Evolutionary conservation across 1,140 invertebrate species (phyloP).

Genomic region (Cotesia glomerata): DNA sequence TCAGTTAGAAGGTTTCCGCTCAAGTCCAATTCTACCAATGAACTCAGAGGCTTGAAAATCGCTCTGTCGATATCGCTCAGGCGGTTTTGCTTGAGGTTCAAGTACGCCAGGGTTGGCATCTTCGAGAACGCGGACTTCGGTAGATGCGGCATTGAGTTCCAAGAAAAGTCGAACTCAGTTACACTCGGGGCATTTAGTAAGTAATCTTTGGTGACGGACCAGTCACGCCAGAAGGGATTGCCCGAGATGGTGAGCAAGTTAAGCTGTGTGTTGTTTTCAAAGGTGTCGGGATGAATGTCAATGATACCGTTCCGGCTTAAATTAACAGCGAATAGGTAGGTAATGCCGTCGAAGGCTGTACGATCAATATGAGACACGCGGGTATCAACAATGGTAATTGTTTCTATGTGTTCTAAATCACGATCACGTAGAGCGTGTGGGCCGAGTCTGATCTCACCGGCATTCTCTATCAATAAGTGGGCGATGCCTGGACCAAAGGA

Average conservation of each 20-base stretch:
- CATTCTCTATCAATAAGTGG: slow-evolving; percentile 51
- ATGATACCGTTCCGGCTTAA: slow-evolving; percentile 70
- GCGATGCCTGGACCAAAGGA: slow-evolving; percentile 48
- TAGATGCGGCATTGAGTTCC: slow-evolving; percentile 69
- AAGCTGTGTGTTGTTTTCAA: slow-evolving; percentile 70
- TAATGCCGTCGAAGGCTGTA: slow-evolving; percentile 70
- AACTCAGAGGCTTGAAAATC: slow-evolving; percentile 66
- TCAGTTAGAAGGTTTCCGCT: slow-evolving; percentile 69
- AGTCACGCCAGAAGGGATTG: slow-evolving; percentile 62
- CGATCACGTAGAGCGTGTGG: slow-evolving; percentile 46
- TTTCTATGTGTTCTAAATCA: slow-evolving; percentile 55
- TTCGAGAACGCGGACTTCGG: slow-evolving; percentile 67
- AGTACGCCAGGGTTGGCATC: slow-evolving; percentile 68
- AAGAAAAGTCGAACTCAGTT: slow-evolving; percentile 71
- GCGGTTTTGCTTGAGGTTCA: slow-evolving; percentile 71
- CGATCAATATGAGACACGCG: slow-evolving; percentile 52
- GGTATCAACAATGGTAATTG: slow-evolving; percentile 56
- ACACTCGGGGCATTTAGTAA: slow-evolving; percentile 69
- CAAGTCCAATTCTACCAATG: slow-evolving; percentile 72
- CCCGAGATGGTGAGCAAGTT: slow-evolving; percentile 71
- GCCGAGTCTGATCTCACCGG: slow-evolving; percentile 48
- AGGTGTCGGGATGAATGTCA: slow-evolving; percentile 70
- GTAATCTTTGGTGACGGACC: slow-evolving; percentile 55
- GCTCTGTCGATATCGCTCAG: slow-evolving; percentile 68
- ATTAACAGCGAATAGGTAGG: slow-evolving; percentile 71